Conservation (phyloP, 2,888 invertebrate genomes). For the Acleris holmiana region DNA sequence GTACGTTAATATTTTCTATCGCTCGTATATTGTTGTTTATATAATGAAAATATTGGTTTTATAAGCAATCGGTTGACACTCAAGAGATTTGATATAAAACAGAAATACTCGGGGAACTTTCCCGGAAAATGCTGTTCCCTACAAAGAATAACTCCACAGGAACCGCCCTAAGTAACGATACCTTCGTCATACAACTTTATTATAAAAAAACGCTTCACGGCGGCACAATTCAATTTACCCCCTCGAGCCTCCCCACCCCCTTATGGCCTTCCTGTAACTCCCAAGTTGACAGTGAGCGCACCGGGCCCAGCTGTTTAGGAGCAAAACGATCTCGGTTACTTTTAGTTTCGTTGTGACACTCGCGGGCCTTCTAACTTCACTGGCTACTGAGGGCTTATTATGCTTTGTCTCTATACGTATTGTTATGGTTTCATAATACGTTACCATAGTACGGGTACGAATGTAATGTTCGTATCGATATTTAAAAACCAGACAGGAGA, state of each 20-base stretch:
- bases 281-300: slow-evolving; percentile 21
- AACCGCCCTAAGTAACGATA: slow-evolving; percentile 10
- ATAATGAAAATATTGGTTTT: no score
- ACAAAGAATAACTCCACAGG: background rate
- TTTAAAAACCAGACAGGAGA: no score
- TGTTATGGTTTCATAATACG: background rate
- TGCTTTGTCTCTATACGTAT: background rate
- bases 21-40: no score
- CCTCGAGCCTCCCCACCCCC: background rate
- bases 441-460: no score
- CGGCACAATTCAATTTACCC: slow-evolving; percentile 22
- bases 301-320: slow-evolving; percentile 15
- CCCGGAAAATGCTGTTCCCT: background rate
- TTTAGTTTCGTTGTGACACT: background rate
- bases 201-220: slow-evolving; percentile 15
- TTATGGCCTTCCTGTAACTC: slow-evolving; percentile 10
- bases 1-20: no score
- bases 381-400: no score
- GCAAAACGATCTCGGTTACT: slow-evolving; percentile 7
- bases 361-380: no score
- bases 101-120: background rate
- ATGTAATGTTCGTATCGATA: no score
- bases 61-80: no score
- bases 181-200: slow-evolving; percentile 19
- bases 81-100: no score